phyloP scores from a whole-genome alignment of 1,140 invertebrate species.

The Piezodorus guildinii region DNA sequence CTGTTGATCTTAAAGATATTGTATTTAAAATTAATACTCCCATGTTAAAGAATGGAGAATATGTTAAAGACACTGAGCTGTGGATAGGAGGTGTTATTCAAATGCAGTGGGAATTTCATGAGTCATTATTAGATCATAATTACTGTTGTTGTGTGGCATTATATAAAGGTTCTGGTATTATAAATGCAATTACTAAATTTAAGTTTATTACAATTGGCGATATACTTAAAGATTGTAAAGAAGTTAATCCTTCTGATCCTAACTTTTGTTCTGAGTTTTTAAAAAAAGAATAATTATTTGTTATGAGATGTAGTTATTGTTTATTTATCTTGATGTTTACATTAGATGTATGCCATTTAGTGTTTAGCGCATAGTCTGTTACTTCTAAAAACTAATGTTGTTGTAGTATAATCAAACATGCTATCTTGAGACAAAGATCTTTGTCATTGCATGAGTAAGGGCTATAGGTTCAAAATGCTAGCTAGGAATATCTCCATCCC shows the following conservation, averaged over 20 bases:
- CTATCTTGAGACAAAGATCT: too few species aligned
- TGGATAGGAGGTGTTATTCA: constrained; percentile 47
- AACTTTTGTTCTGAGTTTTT: constrained; percentile 28
- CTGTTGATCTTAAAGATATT: constrained; percentile 59
- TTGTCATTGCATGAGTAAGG: too few species aligned
- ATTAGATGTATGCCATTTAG: too few species aligned
- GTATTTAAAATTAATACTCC: constrained; percentile 55
- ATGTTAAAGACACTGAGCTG: constrained; percentile 54
- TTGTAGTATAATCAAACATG: too few species aligned
- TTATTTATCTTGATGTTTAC: background rate
- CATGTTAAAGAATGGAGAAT: constrained; percentile 34
- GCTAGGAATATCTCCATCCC: constrained; percentile 8
- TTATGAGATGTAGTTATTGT: background rate
- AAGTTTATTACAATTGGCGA: constrained; percentile 28
- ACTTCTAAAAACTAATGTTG: too few species aligned
- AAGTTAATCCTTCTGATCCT: constrained; percentile 27
- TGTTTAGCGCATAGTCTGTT: too few species aligned
- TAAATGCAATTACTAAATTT: background rate
- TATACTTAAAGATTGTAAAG: constrained; percentile 28
- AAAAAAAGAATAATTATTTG: constrained; percentile 26
- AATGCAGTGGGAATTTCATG: constrained; percentile 72
- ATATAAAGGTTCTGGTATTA: background rate
- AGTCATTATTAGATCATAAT: constrained; percentile 62
- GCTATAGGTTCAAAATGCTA: too few species aligned
- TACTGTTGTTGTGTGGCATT: constrained; percentile 75